These are phyloP conservation scores for Tadarida brasiliensis DNA, from an alignment of 2,797 vertebrate genomes.

Conservation along the genomic window DNA sequence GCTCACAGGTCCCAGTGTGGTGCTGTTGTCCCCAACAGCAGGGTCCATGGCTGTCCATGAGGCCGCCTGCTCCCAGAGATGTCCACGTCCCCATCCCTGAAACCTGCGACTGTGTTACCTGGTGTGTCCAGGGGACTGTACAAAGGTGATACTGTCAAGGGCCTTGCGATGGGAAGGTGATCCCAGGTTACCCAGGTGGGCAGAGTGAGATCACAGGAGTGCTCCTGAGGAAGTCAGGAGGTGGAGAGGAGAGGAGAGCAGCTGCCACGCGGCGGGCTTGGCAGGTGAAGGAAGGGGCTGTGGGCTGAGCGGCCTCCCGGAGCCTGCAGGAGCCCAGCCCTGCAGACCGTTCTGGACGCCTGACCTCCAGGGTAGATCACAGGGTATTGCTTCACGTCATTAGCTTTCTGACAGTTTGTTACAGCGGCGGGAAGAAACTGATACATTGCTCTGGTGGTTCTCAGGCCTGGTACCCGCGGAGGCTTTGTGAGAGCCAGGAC, in stretches of 20 bases:
- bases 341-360: background rate
- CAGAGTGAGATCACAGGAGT: background rate
- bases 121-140: background rate
- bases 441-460: accelerated
- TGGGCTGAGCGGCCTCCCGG: background rate
- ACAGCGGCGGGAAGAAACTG: background rate
- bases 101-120: background rate
- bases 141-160: background rate
- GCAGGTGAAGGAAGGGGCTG: background rate
- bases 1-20: background rate
- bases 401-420: background rate
- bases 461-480: background rate
- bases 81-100: background rate
- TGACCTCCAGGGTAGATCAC: background rate
- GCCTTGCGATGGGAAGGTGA: background rate
- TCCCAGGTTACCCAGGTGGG: background rate
- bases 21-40: background rate
- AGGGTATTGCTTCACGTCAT: background rate
- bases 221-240: background rate
- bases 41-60: background rate
- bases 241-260: background rate
- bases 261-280: accelerated
- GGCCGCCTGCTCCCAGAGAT: background rate
- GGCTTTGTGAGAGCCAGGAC: background rate
- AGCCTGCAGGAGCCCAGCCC: too few species aligned